Base-by-base conservation (phyloP, 1,140 invertebrate species). In the Panagrolaimus sp. region DNA sequence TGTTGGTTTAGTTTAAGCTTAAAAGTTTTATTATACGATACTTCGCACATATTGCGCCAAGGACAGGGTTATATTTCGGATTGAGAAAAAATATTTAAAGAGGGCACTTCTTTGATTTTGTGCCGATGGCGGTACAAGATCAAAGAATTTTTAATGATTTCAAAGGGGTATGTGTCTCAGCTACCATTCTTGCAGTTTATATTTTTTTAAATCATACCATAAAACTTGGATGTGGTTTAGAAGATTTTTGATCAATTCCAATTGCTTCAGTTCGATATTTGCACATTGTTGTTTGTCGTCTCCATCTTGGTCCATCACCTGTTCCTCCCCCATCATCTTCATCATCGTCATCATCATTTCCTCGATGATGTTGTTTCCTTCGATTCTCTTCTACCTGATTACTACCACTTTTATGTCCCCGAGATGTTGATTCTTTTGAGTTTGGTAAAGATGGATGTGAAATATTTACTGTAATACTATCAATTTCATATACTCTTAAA, bases 391-490 rank as follows among this genome's bases (percentile, higher is more conserved):
- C 45, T 89, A 9, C 32, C 12, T 7, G n/a, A n/a, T n/a, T n/a
- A n/a, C n/a, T 26, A 24, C 14, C 9, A 3, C n/a, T 12, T 17
- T 89, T 86, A 96, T 96, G 84, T 94, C 91, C 73, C 94, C 84
- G 15, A 89, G 89, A n/a, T n/a, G n/a, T 43, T 88, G 88, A 48
- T 4, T 38, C 32, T 38, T 38, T 38, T 38, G 32, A 38, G 7
- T 38, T 38, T 38, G 32, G 32, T 38, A 4, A 7, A 47, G 65
- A 52, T 64, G 81, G 75, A 44, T 69, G 62, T 24, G 75, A 90
- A 28, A 87, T 32, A 88, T 90, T 68, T 73, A 93, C 89, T 48
- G 91, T 90, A 71, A 91, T 88, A 85, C 94, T 94, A 71, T 88
- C 87, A 72, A 98, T 26, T 65, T 81, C 78, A 45, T 94, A 94